Evolutionary conservation across 2,888 invertebrate genomes (phyloP).

Genomic region (Parascotia fuliginaria): DNA sequence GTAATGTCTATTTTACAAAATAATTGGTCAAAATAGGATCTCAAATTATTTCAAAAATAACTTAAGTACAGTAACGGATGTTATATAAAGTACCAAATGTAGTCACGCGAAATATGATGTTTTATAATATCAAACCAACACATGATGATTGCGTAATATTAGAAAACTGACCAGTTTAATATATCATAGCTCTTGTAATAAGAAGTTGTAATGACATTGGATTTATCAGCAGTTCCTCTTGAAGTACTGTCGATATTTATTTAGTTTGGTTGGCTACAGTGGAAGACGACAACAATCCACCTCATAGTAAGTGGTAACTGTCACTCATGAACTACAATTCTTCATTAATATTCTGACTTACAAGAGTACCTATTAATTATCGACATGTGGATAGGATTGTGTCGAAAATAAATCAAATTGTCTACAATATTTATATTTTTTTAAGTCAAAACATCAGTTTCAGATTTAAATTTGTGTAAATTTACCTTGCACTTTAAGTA

Average conservation of each 20-base stretch:
- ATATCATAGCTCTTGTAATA: conserved; percentile 8
- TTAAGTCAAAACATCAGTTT: no score
- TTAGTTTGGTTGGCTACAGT: no score
- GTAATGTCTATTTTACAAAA: not conserved
- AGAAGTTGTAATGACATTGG: conserved; percentile 2
- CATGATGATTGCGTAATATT: conserved; percentile 12
- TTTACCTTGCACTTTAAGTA: no score
- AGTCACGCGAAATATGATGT: conserved; percentile 24
- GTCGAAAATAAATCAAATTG: no score
- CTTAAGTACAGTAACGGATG: conserved; percentile 24
- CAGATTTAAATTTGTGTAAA: no score
- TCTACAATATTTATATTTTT: no score
- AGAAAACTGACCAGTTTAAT: conserved; percentile 8
- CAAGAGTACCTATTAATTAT: no score
- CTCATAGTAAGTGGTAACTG: no score
- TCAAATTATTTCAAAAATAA: conserved; percentile 3
- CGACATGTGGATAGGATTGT: no score
- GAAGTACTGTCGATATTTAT: not conserved
- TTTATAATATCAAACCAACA: conserved; percentile 6
- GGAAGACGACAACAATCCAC: no score
- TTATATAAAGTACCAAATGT: conserved; percentile 26
- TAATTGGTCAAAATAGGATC: not conserved
- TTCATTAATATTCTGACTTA: no score
- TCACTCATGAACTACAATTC: no score
- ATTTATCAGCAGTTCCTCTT: not conserved